Conservation (phyloP, 2,888 invertebrate species). For the Cephus pygmeus region DNA sequence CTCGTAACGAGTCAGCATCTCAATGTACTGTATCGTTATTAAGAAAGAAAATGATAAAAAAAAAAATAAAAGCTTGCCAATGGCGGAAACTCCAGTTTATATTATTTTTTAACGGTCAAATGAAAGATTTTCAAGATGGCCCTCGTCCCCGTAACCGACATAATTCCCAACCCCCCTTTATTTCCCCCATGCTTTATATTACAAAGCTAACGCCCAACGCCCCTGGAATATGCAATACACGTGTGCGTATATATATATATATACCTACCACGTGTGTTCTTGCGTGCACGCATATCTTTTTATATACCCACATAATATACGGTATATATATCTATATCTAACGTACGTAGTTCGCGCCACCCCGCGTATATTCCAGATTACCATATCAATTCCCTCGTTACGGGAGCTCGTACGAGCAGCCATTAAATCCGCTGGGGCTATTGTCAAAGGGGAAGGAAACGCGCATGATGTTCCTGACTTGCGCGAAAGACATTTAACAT, state of each 20-base stretch:
- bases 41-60: neutral
- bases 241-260: neutral
- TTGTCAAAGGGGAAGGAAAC: neutral
- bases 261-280: neutral
- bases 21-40: neutral
- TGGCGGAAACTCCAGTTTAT: neutral
- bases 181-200: neutral
- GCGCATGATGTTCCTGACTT: neutral
- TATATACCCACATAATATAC: neutral
- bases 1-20: neutral
- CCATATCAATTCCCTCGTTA: slow-evolving; percentile 50
- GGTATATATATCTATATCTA: neutral
- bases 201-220: slow-evolving; percentile 1
- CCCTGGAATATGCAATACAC: neutral
- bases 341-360: slow-evolving; percentile 15
- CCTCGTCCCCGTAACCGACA: neutral
- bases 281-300: neutral
- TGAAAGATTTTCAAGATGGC: neutral
- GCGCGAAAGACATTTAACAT: neutral
- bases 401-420: slow-evolving; percentile 14
- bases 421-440: slow-evolving; percentile 24
- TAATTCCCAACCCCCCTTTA: neutral
- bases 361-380: slow-evolving; percentile 36
- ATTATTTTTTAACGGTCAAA: neutral
- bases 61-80: neutral